Conservation (phyloP, 2,797 vertebrate species). For the Prionace glauca region DNA sequence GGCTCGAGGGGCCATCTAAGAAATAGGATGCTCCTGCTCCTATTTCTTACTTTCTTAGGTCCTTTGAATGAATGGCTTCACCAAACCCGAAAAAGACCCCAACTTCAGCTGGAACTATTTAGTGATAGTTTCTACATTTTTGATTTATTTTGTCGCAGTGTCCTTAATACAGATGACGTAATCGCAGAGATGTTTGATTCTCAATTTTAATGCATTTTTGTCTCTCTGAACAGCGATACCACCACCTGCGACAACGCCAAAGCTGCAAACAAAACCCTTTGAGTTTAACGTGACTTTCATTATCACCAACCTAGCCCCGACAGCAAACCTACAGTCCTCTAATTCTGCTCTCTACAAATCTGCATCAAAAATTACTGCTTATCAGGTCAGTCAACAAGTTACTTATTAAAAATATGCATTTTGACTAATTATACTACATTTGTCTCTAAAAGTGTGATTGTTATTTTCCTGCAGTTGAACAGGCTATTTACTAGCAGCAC, state of each 20-base stretch:
- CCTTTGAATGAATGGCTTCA: neutral
- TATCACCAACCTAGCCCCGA: neutral
- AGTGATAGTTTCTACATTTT: neutral
- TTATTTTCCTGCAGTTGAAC: neutral
- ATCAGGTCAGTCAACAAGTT: neutral
- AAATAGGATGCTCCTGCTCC: too few species aligned
- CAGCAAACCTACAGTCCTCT: neutral
- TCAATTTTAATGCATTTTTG: neutral
- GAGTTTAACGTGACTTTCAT: conserved; percentile 12
- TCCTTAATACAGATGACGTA: neutral
- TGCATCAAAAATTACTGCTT: neutral
- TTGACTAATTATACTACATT: neutral
- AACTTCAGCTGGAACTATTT: neutral
- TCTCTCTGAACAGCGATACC: neutral
- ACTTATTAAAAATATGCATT: neutral
- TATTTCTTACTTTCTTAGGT: too few species aligned
- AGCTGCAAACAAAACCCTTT: neutral
- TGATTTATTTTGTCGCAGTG: neutral
- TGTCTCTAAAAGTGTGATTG: neutral
- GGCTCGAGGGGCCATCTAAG: too few species aligned
- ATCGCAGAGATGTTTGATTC: neutral
- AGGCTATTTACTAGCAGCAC: neutral
- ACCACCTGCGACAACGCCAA: neutral
- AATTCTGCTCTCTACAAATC: neutral
- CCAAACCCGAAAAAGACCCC: neutral